Conservation (phyloP, 2,797 vertebrate genomes). For the Sebastes variabilis region DNA sequence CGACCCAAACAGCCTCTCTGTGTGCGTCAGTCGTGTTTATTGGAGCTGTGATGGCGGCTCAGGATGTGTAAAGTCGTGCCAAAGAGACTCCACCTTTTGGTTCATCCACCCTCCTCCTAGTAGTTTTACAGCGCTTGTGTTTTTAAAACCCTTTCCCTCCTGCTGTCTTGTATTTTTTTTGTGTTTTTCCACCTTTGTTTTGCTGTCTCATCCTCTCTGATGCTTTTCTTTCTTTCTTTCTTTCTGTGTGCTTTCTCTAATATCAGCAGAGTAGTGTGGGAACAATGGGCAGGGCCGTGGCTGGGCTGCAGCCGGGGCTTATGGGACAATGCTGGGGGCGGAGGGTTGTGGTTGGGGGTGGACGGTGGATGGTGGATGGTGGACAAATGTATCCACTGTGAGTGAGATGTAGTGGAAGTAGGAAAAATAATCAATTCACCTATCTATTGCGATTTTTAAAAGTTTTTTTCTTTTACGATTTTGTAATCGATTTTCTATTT, state of each 20-base stretch:
- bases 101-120: neutral
- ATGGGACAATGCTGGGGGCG: conserved; percentile 1
- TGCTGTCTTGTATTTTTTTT: neutral
- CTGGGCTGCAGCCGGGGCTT: neutral
- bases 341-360: neutral
- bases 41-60: neutral
- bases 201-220: neutral
- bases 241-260: neutral
- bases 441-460: neutral
- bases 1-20: neutral
- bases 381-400: neutral
- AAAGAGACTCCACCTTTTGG: neutral
- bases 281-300: conserved; percentile 6
- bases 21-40: conserved; percentile 13
- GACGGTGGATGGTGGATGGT: neutral
- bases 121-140: neutral
- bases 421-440: neutral
- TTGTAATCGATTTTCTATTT: too few species aligned
- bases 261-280: neutral
- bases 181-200: neutral
- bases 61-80: neutral
- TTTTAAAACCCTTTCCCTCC: neutral
- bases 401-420: neutral
- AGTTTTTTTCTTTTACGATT: neutral
- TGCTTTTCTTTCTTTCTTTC: neutral